phyloP scores from a whole-genome alignment of 2,888 invertebrate genomes.

The Laspeyria flexula region DNA sequence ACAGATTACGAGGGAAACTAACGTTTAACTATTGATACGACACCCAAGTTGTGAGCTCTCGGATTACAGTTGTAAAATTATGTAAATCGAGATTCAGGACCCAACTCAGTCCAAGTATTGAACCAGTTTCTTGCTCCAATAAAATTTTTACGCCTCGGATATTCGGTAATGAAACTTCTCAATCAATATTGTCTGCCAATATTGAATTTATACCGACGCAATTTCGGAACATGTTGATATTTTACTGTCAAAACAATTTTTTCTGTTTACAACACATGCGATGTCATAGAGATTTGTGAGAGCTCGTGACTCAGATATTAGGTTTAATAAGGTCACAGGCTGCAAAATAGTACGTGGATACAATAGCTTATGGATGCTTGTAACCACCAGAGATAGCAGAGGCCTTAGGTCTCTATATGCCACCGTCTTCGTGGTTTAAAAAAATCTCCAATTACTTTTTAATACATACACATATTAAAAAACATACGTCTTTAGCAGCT shows the following conservation, averaged over 20 bases:
- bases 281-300: no score
- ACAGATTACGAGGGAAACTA: slow-evolving; percentile 40
- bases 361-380: no score
- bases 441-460: no score
- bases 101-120: not conserved
- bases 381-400: no score
- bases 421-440: no score
- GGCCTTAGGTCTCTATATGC: no score
- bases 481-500: no score
- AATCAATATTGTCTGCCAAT: slow-evolving; percentile 24
- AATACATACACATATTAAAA: no score
- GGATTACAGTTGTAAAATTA: slow-evolving; percentile 59
- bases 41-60: slow-evolving; percentile 47
- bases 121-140: slow-evolving; percentile 19
- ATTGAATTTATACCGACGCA: slow-evolving; percentile 17
- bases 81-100: slow-evolving; percentile 41
- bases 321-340: no score
- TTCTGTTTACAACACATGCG: no score
- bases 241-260: slow-evolving; percentile 1
- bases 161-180: slow-evolving; percentile 27
- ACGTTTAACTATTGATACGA: slow-evolving; percentile 46
- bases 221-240: slow-evolving; percentile 7
- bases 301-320: no score
- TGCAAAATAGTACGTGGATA: no score
- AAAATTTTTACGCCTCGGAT: slow-evolving; percentile 28